Evolutionary conservation across 1,140 invertebrate species (phyloP), one percentile per base, ranked within the genome.

Genomic region (Monomorium pharaonis): DNA sequence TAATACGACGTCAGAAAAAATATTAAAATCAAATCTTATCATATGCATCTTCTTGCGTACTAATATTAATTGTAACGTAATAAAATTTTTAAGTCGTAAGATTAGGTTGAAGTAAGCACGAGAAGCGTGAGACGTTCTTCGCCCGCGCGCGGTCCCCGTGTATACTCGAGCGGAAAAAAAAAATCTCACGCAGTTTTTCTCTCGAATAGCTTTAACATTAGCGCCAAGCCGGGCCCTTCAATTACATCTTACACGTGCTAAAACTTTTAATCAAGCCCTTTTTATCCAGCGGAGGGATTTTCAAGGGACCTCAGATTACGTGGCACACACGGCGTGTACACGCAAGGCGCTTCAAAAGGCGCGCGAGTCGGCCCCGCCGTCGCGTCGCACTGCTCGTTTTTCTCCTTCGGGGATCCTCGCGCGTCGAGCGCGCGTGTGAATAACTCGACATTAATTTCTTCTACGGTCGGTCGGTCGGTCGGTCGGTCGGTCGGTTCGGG

Each of bases 391-490:
- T 78, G 30, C n/a, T 81, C 78, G 51, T 83, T 83, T 83, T 83
- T 83, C 67, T 37, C 9, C 51, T 58, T 83, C 78, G 65, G 27
- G 30, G 33, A 21, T 30, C 72, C 58, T 37, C 49, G 24, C 27
- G 18, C 51, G 37, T 83, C 78, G 78, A 72, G 67, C 78, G 78
- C 74, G 67, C 78, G 78, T 83, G 78, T 74, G 78, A 83, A 83
- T 83, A 83, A 83, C 78, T 83, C 78, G 78, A 83, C 78, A 83
- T 83, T 83, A 74, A 83, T 83, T 83, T 74, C 78, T 74, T 74
- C 78, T 74, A 83, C 67, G 58, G 75, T 77, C 75, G 63, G 78
- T 81, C 16, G 51, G 65, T 58, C 72, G 33, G 54, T 47, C 58
- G 58, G 75, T 62, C 75, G 63, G 78, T 70, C 16, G 51, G 37